phyloP scores from a whole-genome alignment of 2,113 vertebrate genomes.

The Kobus ellipsiprymnus region DNA sequence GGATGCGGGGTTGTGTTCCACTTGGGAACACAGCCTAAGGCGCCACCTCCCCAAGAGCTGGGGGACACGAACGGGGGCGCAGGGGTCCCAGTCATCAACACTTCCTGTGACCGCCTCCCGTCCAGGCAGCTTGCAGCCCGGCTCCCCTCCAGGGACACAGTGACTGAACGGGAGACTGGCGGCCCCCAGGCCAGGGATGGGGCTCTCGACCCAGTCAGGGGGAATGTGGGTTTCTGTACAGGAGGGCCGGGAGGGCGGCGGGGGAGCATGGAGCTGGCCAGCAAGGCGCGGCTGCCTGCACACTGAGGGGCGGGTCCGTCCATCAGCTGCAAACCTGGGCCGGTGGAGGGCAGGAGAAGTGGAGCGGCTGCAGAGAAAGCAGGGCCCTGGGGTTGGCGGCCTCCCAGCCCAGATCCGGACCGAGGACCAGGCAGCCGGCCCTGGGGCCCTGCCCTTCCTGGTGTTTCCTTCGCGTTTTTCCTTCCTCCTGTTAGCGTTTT shows the following conservation, averaged over 20 bases:
- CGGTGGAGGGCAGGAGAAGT: rapidly evolving
- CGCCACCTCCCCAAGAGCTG: not conserved
- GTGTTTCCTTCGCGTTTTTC: rapidly evolving
- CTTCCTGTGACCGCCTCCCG: too few relatives aligned
- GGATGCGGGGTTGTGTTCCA: not conserved
- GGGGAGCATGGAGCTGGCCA: too few relatives aligned
- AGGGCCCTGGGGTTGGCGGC: not conserved
- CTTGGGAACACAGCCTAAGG: not conserved
- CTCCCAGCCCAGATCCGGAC: not conserved
- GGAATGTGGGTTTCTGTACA: not conserved
- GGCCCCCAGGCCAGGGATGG: not conserved
- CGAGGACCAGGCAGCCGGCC: not conserved
- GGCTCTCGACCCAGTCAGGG: not conserved
- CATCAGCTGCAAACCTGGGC: not conserved
- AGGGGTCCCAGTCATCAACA: not conserved
- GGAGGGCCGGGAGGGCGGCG: not conserved
- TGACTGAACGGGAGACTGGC: not conserved
- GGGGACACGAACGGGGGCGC: not conserved
- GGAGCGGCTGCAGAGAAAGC: not conserved
- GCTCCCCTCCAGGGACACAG: not conserved
- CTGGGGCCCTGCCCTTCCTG: not conserved
- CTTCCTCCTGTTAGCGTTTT: not conserved
- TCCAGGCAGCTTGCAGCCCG: not conserved
- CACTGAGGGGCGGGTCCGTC: not conserved
- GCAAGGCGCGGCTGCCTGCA: not conserved